Evolutionary conservation across 2,888 invertebrate species (phyloP).

Genomic region (Agrypnus murinus): DNA sequence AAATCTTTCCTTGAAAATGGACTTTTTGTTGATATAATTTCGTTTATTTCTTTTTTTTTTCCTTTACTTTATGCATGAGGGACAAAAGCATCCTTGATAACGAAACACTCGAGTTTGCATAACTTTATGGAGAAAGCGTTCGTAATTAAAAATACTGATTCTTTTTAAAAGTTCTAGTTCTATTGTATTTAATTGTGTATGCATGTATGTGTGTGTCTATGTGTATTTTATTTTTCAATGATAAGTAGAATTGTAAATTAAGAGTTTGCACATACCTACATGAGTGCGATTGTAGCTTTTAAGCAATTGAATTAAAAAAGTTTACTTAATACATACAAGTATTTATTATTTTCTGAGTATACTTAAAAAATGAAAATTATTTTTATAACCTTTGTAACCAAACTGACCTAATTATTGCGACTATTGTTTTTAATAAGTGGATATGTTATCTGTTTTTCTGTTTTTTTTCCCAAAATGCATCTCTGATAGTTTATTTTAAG

Average conservation of each 20-base stretch:
- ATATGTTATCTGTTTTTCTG: conserved; percentile 9
- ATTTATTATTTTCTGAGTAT: conserved; percentile 31
- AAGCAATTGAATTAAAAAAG: conserved; percentile 5
- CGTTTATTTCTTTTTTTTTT: conserved; percentile 15
- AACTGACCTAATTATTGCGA: conserved; percentile 35
- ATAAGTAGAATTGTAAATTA: conserved; percentile 32
- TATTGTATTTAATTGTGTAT: conserved; percentile 35
- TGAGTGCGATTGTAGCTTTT: too few relatives aligned
- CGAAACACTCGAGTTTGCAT: conserved; percentile 36
- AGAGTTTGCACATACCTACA: conserved; percentile 4
- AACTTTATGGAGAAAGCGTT: conserved; percentile 40
- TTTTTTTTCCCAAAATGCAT: conserved; percentile 19
- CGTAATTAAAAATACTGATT: conserved; percentile 42
- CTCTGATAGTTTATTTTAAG: not conserved
- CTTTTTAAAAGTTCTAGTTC: conserved; percentile 29
- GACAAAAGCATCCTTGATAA: conserved; percentile 38
- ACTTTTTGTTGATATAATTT: conserved; percentile 15
- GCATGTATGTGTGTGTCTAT: too few relatives aligned
- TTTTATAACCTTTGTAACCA: conserved; percentile 44
- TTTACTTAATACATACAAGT: not conserved
- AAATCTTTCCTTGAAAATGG: conserved; percentile 19
- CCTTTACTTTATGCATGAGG: conserved; percentile 34
- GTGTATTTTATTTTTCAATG: conserved; percentile 28
- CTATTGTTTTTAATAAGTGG: too few relatives aligned
- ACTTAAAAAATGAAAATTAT: conserved; percentile 22